Evolutionary conservation across 2,113 vertebrate species (phyloP), one percentile per base, ranked within the genome.

Genomic region (Rhinolophus ferrumequinum): DNA sequence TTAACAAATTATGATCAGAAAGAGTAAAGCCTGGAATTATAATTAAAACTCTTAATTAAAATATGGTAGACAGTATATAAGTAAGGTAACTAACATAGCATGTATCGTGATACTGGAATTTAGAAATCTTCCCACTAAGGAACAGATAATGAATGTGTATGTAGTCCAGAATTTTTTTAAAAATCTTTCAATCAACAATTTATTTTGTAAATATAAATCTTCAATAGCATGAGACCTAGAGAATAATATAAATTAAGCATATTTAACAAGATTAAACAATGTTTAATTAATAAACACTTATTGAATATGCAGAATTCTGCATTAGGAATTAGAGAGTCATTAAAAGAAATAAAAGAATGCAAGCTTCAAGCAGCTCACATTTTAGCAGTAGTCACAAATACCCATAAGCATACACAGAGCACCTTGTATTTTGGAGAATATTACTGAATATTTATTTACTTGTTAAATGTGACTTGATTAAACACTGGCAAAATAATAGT

Each of bases 31-130:
- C 3, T 73, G 30, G 6, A 79, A 50, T 79, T 66, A 69, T 88
- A 94, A 87, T 62, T 80, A 84, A 85, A 62, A 35, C 64, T 33
- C 22, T 62, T 92, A 82, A 89, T 79, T 94, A 83, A 89, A 90
- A 89, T 72, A 83, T 79, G 2, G 26, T 60, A 60, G 7, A 67
- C 0, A 83, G 5, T 76, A 10, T 44, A 83, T 58, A 88, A 90
- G 85, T 73, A 86, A 83, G 38, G 10, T 88, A 62, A 64, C n/a
- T 92, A 83, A 60, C 64, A 52, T 73, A 72, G 33, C 81, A 60
- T 60, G 10, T 64, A 52, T 75, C 62, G 41, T 64, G 44, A 54
- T 73, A 35, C 8, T 19, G 3, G 16, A 93, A 95, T 60, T 88
- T 92, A 76, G 22, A 62, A 33, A 62, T 77, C 35, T 84, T 38